Base-by-base conservation (phyloP, 2,888 invertebrate species). In the Eupeodes luniger region DNA sequence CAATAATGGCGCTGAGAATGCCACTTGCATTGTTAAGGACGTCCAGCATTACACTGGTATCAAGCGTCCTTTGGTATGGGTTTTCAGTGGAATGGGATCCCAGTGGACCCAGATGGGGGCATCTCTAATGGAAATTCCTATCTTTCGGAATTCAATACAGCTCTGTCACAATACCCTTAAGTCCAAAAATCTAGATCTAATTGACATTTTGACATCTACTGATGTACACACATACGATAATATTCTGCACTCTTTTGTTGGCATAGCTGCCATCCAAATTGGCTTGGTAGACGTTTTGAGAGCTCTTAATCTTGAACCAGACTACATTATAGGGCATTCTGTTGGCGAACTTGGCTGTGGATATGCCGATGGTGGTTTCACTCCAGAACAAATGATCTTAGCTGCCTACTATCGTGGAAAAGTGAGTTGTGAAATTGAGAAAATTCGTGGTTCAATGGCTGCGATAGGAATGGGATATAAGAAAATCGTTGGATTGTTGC, bases 291-390 rank as follows among this genome's bases (percentile, higher is more conserved):
- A 97, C 92, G 92, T 96, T 6, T 93, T 97, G 66, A 94, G 93
- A 72, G 94, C 93, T 5, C 91, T 95, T 27, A 96, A 96, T 14
- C 93, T 97, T 49, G 93, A 94, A 69, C 96, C 97, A 11, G 97
- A 97, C 92, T 96, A 96, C 47, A 96, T 97, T 89, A 95, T 97
- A 89, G 97, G 99, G 2, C 98, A 99, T 93, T 98, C 98, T 10
- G 97, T 98, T 0, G 99, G 99, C 34, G 99, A 99, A 93, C 94
- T 99, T 7, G 98, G 98, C 0, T 99, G 99, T 93, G 98, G 97
- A 0, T 99, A 99, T 94, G 98, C 98, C 3, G 99, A 99, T 93
- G 98, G 97, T 0, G 97, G 97, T 90, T 95, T 99, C 90, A 97
- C 98, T 0, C 96, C 96, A 0, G 97, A 98, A 91, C 96, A 98